Conservation (phyloP, 2,888 invertebrate genomes). For the Aleiodes leptofemur region DNA sequence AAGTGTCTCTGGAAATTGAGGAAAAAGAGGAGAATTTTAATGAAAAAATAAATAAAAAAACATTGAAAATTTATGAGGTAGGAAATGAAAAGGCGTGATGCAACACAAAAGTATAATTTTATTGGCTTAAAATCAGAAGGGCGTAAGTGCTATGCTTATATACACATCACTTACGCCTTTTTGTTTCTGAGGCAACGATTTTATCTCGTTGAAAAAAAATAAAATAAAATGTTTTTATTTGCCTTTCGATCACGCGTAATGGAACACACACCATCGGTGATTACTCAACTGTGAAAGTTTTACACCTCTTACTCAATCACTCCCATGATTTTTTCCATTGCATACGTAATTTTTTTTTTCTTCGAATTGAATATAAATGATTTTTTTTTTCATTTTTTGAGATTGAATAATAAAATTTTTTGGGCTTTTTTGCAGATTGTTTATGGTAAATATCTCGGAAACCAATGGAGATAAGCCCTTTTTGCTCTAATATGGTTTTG, state of each 20-base stretch:
- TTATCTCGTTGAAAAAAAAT: background rate
- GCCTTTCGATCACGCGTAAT: conserved; percentile 19
- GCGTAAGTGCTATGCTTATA: no score
- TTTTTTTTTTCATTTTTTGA: background rate
- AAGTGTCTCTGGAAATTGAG: conserved; percentile 78
- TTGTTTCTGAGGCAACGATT: no score
- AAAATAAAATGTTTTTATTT: conserved; percentile 3
- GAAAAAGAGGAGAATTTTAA: conserved; percentile 21
- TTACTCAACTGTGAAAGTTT: conserved; percentile 9
- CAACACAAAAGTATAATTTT: no score
- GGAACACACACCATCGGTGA: background rate
- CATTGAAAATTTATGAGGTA: conserved; percentile 4
- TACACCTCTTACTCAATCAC: conserved; percentile 20
- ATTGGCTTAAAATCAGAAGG: no score
- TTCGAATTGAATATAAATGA: conserved; percentile 30
- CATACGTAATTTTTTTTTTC: background rate
- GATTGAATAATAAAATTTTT: no score
- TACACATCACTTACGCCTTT: no score
- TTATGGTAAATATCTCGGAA: no score
- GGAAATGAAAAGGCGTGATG: no score
- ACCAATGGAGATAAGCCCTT: no score
- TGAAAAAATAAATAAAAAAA: background rate
- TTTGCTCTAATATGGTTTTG: no score
- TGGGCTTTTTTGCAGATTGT: no score
- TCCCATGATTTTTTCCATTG: background rate